A percentile compares a stretch with the other conserved stretches of the same genome.
These are phyloP conservation scores for Tetrapedia diversipes DNA, from an alignment of 2,888 invertebrate genomes.

Conservation along the genomic window DNA sequence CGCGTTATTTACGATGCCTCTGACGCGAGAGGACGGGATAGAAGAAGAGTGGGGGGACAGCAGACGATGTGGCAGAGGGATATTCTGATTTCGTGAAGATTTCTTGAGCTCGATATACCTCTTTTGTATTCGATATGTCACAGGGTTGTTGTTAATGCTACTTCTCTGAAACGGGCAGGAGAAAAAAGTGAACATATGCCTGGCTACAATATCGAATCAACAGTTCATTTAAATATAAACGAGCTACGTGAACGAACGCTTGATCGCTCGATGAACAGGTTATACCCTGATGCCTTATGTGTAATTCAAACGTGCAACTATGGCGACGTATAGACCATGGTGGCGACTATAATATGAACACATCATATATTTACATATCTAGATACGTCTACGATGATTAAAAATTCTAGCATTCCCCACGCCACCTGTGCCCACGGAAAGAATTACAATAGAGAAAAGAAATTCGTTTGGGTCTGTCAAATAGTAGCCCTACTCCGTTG, in stretches of 20 bases:
- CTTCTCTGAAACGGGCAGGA: constrained; percentile 9
- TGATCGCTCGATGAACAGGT: constrained; percentile 65
- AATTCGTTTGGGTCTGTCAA: not conserved
- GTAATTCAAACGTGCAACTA: constrained; percentile 50
- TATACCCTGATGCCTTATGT: constrained; percentile 36
- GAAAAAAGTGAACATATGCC: constrained; percentile 21
- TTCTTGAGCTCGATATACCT: constrained; percentile 44
- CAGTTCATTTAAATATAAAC: constrained; percentile 71
- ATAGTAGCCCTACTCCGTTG: not conserved
- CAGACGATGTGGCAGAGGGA: not conserved
- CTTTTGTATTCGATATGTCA: constrained; percentile 46
- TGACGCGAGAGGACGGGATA: not conserved
- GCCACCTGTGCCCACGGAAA: not conserved
- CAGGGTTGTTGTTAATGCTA: not conserved
- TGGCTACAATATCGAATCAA: constrained; percentile 63
- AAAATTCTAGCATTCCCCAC: constrained; percentile 40
- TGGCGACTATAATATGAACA: constrained; percentile 17
- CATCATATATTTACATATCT: constrained; percentile 65
- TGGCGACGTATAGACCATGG: not conserved
- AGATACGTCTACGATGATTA: constrained; percentile 59
- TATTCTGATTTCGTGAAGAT: constrained; percentile 42
- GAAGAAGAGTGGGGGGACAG: not conserved
- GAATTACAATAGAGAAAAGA: constrained; percentile 7
- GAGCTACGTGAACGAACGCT: constrained; percentile 62
- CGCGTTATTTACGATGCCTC: constrained; percentile 35